These are phyloP conservation scores for Ophion ventricosus DNA, from an alignment of 2,888 invertebrate genomes.

Conservation along the genomic window DNA sequence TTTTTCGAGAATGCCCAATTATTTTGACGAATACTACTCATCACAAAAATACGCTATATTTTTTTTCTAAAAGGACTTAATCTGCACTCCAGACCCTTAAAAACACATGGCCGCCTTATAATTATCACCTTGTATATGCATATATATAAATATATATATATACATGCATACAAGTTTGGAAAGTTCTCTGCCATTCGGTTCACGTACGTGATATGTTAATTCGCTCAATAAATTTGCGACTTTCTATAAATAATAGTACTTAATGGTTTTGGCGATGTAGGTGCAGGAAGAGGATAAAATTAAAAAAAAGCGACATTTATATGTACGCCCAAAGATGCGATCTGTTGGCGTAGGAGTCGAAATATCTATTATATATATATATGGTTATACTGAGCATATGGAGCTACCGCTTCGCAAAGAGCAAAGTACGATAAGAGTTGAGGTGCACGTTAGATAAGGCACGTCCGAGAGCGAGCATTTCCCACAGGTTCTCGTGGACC, in stretches of 20 bases:
- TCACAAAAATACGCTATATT: too few relatives aligned
- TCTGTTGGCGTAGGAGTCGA: constrained; percentile 57
- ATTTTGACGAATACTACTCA: too few relatives aligned
- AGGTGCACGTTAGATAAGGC: constrained; percentile 66
- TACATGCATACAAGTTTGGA: background rate
- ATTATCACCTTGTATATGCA: too few relatives aligned
- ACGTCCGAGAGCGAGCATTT: constrained; percentile 68
- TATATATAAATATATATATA: too few relatives aligned
- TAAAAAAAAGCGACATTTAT: constrained; percentile 7
- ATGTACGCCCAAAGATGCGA: constrained; percentile 37
- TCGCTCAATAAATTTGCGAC: constrained; percentile 58
- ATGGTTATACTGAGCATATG: constrained; percentile 7
- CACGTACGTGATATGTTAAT: constrained; percentile 64
- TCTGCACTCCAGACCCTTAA: too few relatives aligned
- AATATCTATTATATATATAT: constrained; percentile 1
- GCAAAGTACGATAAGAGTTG: constrained; percentile 62
- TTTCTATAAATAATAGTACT: constrained; percentile 66
- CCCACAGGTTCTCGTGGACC: constrained; percentile 61
- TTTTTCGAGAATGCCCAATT: too few relatives aligned
- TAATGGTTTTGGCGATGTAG: constrained; percentile 53
- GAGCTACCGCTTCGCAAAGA: constrained; percentile 55
- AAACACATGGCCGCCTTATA: too few relatives aligned
- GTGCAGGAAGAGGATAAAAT: constrained; percentile 14
- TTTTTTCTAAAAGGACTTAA: too few relatives aligned
- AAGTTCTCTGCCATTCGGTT: constrained; percentile 36